These are phyloP conservation scores for Euthynnus affinis DNA, from an alignment of 2,797 vertebrate genomes.

Conservation along the genomic window DNA sequence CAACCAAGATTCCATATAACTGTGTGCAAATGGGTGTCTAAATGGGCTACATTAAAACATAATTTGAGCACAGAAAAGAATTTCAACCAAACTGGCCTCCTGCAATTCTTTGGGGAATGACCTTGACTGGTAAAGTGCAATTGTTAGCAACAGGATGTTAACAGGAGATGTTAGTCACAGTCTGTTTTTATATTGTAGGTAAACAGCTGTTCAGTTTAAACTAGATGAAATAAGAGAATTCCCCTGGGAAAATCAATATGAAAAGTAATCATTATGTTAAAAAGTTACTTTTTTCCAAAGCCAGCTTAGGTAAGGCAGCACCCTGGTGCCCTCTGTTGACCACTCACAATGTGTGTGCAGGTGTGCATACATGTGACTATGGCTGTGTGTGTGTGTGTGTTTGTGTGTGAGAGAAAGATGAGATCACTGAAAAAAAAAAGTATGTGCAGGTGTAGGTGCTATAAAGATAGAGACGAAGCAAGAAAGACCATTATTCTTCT, in stretches of 20 bases:
- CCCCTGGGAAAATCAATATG: not conserved
- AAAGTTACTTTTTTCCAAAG: not conserved
- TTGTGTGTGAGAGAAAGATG: not conserved
- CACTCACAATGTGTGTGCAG: not conserved
- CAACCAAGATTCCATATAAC: not conserved
- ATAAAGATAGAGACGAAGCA: conserved; percentile 18
- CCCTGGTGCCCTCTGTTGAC: conserved; percentile 30
- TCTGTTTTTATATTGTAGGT: conserved; percentile 10
- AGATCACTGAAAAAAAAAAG: not conserved
- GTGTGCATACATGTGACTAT: not conserved
- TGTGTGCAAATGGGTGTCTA: not conserved
- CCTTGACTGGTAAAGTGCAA: conserved; percentile 1
- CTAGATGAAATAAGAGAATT: not conserved
- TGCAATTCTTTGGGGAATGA: not conserved
- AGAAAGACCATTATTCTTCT: conserved; percentile 46
- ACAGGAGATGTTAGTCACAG: not conserved
- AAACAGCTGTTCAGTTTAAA: not conserved
- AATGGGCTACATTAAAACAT: not conserved
- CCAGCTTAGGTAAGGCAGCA: not conserved
- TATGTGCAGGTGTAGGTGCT: not conserved
- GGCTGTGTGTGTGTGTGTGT: not conserved
- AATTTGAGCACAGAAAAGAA: not conserved
- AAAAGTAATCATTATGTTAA: not conserved
- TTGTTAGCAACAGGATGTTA: conserved; percentile 7
- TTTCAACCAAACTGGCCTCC: not conserved